A percentile compares a stretch with the other conserved stretches of the same genome.
Conservation (phyloP, 2,113 vertebrate genomes). For the Corythaeola cristata region DNA sequence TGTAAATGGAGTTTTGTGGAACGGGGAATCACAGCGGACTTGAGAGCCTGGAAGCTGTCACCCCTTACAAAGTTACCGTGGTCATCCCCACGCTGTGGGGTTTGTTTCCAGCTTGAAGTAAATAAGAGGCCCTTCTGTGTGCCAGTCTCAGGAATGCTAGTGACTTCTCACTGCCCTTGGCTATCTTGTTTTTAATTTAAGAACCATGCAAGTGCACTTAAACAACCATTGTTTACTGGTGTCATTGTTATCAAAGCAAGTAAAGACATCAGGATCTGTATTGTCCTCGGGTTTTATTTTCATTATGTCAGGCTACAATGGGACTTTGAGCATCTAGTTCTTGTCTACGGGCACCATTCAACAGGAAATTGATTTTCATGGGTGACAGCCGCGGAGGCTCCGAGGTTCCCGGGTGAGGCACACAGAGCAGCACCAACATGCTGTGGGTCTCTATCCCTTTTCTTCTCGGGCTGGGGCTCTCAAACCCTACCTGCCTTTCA, state of each 20-base stretch:
- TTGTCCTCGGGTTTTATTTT: conserved; percentile 65
- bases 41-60: conserved; percentile 18
- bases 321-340: conserved; percentile 55
- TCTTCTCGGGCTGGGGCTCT: neutral
- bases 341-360: conserved; percentile 63
- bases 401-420: neutral
- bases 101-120: conserved; percentile 49
- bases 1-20: neutral
- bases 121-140: conserved; percentile 11
- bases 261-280: conserved; percentile 67
- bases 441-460: neutral
- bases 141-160: conserved; percentile 39
- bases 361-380: conserved; percentile 59
- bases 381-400: conserved; percentile 46
- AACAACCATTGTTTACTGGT: conserved; percentile 69
- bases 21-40: neutral
- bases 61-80: neutral
- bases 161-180: conserved; percentile 64
- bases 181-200: conserved; percentile 74
- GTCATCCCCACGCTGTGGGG: neutral
- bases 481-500: neutral
- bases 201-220: conserved; percentile 63
- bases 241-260: conserved; percentile 71
- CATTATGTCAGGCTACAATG: conserved; percentile 58
- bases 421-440: neutral